Base-by-base conservation (phyloP, 2,888 invertebrate species). In the Microplitis deprimator region DNA sequence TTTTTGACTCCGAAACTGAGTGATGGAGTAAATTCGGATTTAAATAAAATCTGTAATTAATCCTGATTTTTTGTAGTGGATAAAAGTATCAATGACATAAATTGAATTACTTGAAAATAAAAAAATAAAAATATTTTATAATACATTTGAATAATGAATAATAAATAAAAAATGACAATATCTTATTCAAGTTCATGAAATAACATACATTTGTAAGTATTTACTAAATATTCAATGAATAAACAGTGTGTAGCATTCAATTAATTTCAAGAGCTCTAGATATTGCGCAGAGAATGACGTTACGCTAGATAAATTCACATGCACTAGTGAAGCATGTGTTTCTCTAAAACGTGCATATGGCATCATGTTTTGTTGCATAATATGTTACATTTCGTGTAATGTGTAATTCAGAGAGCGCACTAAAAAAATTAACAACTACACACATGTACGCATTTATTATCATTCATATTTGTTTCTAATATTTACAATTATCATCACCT, bases 241-340 rank as follows among this genome's bases (percentile, higher is more conserved):
- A 50, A 50, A 50, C 50, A 50, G 50, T 13, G 50, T 50, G 50
- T 50, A 50, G 50, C 50, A 50, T 50, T 50, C 50, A 50, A 50
- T 50, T 50, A 50, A 50, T 50, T 50, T 50, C 50, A 50, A 50
- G 50, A 50, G 50, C 50, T 50, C 50, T 50, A 50, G 50, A 50
- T 50, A 50, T 50, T 50, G 50, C 50, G 50, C 50, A 50, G 50
- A 50, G 50, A 50, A 50, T 50, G 50, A 50, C 50, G 50, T 50
- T 50, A 50, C 50, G 50, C 50, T 50, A 50, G 50, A 50, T 50
- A 50, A 50, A 50, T 50, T 50, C 50, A 50, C 50, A 50, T 50
- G 50, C 50, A 50, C 50, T 50, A 50, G 50, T 50, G 50, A 50
- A 50, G 50, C 50, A 50, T 50, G 13, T 50, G 50, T 13, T 50